Evolutionary conservation across 2,797 vertebrate species (phyloP), one percentile per base, ranked within the genome.

Genomic region (Caiman crocodilus): DNA sequence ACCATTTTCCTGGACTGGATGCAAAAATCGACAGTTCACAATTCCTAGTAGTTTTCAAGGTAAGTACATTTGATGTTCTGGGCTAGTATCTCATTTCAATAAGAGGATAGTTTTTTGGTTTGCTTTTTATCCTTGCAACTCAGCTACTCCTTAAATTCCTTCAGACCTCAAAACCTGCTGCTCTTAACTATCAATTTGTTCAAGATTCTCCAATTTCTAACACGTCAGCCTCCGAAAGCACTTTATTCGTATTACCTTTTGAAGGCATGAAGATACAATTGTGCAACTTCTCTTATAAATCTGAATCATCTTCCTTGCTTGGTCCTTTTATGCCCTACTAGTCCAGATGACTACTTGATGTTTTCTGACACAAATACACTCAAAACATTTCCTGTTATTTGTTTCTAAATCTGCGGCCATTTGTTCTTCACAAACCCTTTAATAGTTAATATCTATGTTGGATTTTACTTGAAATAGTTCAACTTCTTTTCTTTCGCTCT

Each of bases 171-270:
- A 77, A 23, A 71, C 26, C 4, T 14, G 1, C 6, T 18, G 17
- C 32, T 58, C 12, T 14, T 28, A 63, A 42, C 15, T 71, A 77
- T 4, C 17, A 25, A n/a, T 50, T 28, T 5, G 2, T 14, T 60
- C 14, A 35, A 60, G 26, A 7, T 50, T 10, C 28, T 79, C 59
- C 60, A 35, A 12, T 5, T 88, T 61, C 65, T 59, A 64, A 64
- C 0, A 1, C 1, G 0, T 3, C 14, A 88, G 67, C 0, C 42
- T 7, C 60, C 60, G 69, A n/a, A 58, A 58, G 26, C 0, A 74
- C 5, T 8, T 69, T 3, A 0, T 12, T 30, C 23, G 20, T 50
- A 32, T 57, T n/a, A 77, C 25, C 50, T 56, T 23, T n/a, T 65
- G 64, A 30, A 65, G 64, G 64, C n/a, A 65, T 65, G 18, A 30